Evolutionary conservation across 2,888 invertebrate genomes (phyloP).

Genomic region (Nipponacmea schrenckii): DNA sequence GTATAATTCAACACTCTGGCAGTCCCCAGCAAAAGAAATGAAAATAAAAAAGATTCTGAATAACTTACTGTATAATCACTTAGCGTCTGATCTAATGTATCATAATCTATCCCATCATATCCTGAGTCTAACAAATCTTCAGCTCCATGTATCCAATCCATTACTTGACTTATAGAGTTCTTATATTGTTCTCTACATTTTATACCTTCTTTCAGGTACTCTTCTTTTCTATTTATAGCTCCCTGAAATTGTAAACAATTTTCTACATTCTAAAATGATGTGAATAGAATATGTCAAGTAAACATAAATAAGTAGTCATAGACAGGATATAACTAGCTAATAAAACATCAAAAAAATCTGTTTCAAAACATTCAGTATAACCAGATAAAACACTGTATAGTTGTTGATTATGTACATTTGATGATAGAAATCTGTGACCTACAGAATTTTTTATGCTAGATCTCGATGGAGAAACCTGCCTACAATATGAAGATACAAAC

Average conservation of each 20-base stretch:
- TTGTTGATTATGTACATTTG: no score
- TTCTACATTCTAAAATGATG: background rate
- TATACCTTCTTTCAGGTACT: conserved; percentile 52
- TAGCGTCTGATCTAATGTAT: conserved; percentile 82
- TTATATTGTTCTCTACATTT: conserved; percentile 54
- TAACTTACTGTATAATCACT: conserved; percentile 81
- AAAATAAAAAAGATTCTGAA: no score
- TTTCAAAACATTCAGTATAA: no score
- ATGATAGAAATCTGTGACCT: no score
- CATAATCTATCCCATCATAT: conserved; percentile 88
- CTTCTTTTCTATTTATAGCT: conserved; percentile 55
- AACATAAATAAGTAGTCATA: background rate
- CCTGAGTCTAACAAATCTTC: conserved; percentile 71
- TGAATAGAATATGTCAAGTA: background rate
- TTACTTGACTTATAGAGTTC: conserved; percentile 52
- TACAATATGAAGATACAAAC: no score
- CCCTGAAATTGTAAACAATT: conserved; percentile 37
- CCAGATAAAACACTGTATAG: no score
- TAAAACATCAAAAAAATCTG: no score
- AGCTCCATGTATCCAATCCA: conserved; percentile 59
- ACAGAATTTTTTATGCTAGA: no score
- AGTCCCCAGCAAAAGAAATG: no score
- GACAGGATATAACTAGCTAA: background rate
- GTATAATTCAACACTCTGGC: no score
- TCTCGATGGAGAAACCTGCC: no score